Conservation (phyloP, 2,113 vertebrate species). For the Burhinus bistriatus region DNA sequence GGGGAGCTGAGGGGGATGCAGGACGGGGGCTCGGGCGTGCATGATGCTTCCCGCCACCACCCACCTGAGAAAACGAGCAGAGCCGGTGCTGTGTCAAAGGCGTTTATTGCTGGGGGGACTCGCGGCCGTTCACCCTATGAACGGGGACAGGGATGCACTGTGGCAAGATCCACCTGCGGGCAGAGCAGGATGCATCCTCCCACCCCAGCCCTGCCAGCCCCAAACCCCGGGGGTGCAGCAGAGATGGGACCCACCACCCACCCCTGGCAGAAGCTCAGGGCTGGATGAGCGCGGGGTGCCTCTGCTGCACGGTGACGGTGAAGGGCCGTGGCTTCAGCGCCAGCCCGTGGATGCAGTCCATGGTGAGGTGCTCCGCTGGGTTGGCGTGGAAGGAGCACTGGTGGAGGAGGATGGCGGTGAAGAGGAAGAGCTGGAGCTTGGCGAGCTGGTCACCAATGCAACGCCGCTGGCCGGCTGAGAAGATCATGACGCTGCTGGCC, state of each 20-base stretch:
- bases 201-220: not conserved
- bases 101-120: not conserved
- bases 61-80: not conserved
- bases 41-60: not conserved
- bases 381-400: constrained; percentile 80
- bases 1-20: too few relatives aligned
- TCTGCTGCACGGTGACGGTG: constrained; percentile 68
- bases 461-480: constrained; percentile 82
- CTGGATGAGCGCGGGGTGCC: not conserved
- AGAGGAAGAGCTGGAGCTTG: constrained; percentile 82
- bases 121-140: fast-evolving
- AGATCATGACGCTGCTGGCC: constrained; percentile 79
- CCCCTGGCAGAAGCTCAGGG: not conserved
- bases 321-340: constrained; percentile 75
- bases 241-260: fast-evolving
- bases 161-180: fast-evolving
- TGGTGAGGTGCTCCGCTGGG: constrained; percentile 65
- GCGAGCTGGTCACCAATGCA: constrained; percentile 84
- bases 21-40: fast-evolving
- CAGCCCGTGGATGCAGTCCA: constrained; percentile 79
- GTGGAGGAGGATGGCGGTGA: constrained; percentile 80
- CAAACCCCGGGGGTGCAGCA: not conserved
- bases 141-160: fast-evolving
- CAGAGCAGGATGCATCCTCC: not conserved
- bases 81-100: not conserved